phyloP scores from a whole-genome alignment of 2,113 vertebrate genomes.

The Ctenomys sociabilis region DNA sequence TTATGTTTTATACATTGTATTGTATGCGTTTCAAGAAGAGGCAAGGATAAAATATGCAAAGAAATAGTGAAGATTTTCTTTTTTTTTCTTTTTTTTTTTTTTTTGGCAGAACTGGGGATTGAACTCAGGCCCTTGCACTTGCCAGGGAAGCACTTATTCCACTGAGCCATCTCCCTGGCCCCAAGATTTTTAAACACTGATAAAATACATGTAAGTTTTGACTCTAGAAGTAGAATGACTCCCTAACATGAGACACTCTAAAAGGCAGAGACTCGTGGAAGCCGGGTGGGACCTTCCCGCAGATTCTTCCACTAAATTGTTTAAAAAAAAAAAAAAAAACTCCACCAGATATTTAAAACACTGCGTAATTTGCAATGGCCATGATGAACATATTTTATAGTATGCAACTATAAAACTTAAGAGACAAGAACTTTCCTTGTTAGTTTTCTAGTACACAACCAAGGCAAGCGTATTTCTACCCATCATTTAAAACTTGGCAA shows the following conservation, averaged over 20 bases:
- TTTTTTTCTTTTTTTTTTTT: too few relatives aligned
- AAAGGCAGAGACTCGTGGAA: too few relatives aligned
- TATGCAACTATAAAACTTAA: neutral
- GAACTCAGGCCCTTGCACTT: too few relatives aligned
- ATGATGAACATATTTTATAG: neutral
- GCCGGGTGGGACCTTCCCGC: too few relatives aligned
- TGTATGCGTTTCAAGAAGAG: neutral
- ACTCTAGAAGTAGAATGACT: neutral
- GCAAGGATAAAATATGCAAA: neutral
- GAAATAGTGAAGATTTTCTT: neutral
- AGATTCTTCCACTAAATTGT: neutral
- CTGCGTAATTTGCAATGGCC: neutral
- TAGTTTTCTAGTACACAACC: neutral
- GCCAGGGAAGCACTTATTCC: too few relatives aligned
- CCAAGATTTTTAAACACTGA: neutral
- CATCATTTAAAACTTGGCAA: neutral
- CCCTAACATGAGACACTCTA: neutral
- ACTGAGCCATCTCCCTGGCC: too few relatives aligned
- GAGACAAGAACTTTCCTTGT: neutral
- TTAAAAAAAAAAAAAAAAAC: too few relatives aligned
- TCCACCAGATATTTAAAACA: neutral
- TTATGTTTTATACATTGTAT: neutral
- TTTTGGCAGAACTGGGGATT: too few relatives aligned
- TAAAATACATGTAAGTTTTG: neutral
- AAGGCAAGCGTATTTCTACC: neutral